Conservation (phyloP, 2,888 invertebrate genomes). For the Nycteola revayana region DNA sequence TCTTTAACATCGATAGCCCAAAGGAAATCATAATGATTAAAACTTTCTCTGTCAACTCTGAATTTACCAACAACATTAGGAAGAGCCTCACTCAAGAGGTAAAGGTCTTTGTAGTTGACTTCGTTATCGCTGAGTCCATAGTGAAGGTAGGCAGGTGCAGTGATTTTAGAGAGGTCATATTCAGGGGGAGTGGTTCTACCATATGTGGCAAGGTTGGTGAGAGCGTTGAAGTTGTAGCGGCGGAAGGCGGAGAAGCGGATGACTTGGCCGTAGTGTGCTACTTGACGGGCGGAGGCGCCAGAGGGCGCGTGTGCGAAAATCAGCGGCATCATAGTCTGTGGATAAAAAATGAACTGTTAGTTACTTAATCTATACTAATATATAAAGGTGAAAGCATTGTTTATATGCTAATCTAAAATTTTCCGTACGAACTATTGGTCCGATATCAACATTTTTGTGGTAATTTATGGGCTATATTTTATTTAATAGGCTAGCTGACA, state of each 20-base stretch:
- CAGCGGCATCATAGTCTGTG: conserved; percentile 53
- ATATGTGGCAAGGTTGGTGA: conserved; percentile 42
- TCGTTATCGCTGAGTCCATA: conserved; percentile 39
- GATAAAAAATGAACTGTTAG: too few species aligned
- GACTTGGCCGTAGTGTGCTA: conserved; percentile 51
- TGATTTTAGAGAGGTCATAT: conserved; percentile 42
- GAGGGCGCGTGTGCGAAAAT: conserved; percentile 51
- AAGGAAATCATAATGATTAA: conserved; percentile 52
- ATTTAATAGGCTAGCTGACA: too few species aligned
- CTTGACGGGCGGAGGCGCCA: conserved; percentile 49
- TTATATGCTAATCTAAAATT: too few species aligned
- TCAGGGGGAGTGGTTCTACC: conserved; percentile 41
- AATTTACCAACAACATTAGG: conserved; percentile 32
- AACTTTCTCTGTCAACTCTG: conserved; percentile 28
- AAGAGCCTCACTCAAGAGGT: conserved; percentile 27
- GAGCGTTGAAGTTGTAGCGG: conserved; percentile 38
- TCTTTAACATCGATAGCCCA: conserved; percentile 42
- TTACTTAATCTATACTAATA: too few species aligned
- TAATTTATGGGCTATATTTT: too few species aligned
- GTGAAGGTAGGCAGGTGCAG: conserved; percentile 41
- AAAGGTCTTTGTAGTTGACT: conserved; percentile 39
- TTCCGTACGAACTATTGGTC: too few species aligned
- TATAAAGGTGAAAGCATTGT: too few species aligned
- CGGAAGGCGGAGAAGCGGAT: conserved; percentile 43
- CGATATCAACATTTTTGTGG: too few species aligned